Conservation (phyloP, 92 coral and sea anemone genomes). For the Anthopleura xanthogrammica region DNA sequence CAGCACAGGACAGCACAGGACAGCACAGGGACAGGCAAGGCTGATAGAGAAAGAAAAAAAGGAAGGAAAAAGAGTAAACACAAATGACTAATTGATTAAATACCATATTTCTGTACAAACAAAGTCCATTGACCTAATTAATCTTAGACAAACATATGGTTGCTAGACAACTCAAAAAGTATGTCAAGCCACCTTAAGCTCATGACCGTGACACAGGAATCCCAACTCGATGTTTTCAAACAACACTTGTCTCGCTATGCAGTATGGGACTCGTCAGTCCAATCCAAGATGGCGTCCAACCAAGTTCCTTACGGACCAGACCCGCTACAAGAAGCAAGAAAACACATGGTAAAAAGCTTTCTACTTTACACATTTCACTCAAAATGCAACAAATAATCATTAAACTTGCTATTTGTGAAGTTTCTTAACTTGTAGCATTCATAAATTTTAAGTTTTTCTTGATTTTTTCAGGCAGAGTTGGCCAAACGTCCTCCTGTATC, state of each 20-base stretch:
- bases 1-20: no score
- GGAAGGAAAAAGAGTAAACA: no score
- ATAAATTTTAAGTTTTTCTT: not conserved
- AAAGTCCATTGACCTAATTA: no score
- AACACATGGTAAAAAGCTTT: slow-evolving; percentile 50
- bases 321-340: slow-evolving; percentile 75
- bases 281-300: slow-evolving; percentile 74
- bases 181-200: not conserved
- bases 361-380: not conserved
- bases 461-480: slow-evolving; percentile 40
- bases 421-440: not conserved
- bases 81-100: no score
- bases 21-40: no score
- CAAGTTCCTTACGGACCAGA: slow-evolving; percentile 60
- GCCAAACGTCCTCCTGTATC: slow-evolving; percentile 49
- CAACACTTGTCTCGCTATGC: slow-evolving; percentile 1
- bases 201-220: not conserved
- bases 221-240: not conserved
- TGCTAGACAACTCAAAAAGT: not conserved
- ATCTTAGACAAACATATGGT: not conserved
- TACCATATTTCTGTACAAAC: no score
- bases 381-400: not conserved
- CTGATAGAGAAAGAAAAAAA: no score
- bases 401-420: not conserved
- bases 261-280: slow-evolving; percentile 9